phyloP scores from a whole-genome alignment of 2,888 invertebrate genomes.

The Drosophila emarginata region DNA sequence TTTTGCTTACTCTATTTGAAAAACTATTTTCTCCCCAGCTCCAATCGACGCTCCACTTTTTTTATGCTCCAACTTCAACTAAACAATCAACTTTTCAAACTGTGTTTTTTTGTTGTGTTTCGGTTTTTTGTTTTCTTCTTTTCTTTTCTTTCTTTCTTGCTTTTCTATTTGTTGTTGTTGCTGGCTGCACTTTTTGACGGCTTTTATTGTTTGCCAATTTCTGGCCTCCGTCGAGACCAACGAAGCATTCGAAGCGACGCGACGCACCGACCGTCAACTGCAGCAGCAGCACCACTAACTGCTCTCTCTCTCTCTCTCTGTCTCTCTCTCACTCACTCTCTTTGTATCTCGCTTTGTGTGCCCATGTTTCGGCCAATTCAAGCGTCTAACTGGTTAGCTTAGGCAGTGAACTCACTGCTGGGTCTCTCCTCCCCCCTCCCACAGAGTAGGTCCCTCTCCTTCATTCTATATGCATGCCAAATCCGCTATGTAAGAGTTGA shows the following conservation, averaged over 20 bases:
- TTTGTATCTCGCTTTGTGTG: background rate
- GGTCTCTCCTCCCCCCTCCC: constrained; percentile 8
- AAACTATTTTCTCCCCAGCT: constrained; percentile 56
- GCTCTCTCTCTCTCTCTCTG: background rate
- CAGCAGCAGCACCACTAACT: constrained; percentile 25
- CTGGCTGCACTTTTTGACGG: constrained; percentile 76
- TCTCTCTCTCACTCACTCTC: constrained; percentile 24
- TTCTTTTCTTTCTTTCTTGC: constrained; percentile 34
- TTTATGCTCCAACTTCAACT: constrained; percentile 77
- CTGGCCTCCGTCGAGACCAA: constrained; percentile 64
- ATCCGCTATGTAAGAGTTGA: constrained; percentile 71
- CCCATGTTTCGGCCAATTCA: constrained; percentile 38
- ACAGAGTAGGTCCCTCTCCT: constrained; percentile 38
- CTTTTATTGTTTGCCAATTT: constrained; percentile 78
- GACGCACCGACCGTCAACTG: constrained; percentile 71
- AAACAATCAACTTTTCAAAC: constrained; percentile 78
- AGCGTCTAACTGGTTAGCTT: constrained; percentile 65
- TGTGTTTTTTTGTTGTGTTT: constrained; percentile 50
- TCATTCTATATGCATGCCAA: constrained; percentile 52
- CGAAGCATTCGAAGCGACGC: constrained; percentile 60
- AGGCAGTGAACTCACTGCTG: constrained; percentile 15
- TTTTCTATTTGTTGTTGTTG: constrained; percentile 58
- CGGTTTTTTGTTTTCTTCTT: constrained; percentile 27
- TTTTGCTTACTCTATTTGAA: constrained; percentile 28
- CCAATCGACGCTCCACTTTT: constrained; percentile 72